Percentiles rank a stretch among this genome's conserved stretches.
Conservation (phyloP, 2,797 vertebrate genomes). For the Melanitta fusca region DNA sequence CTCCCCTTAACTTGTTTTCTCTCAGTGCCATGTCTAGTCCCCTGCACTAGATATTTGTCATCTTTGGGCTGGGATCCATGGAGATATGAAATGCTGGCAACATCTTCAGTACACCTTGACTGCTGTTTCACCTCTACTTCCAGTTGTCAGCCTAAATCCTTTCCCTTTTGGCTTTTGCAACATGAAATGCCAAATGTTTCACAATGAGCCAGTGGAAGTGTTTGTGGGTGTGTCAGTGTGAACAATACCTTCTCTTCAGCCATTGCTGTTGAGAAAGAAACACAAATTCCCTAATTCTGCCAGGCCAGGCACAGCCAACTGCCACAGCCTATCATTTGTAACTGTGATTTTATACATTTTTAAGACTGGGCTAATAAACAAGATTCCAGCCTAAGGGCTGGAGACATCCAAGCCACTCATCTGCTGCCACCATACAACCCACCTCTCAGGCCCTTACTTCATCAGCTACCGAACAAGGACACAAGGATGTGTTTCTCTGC, state of each 20-base stretch:
- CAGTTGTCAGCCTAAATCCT: not conserved
- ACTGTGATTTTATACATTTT: accelerated
- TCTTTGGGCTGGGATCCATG: not conserved
- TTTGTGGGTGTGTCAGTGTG: not conserved
- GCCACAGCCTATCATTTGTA: not conserved
- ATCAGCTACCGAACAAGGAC: too few relatives aligned
- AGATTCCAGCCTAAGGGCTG: not conserved
- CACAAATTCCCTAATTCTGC: accelerated
- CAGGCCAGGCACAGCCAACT: not conserved
- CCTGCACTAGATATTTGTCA: not conserved
- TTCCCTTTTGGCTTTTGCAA: not conserved
- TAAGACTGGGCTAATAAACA: not conserved
- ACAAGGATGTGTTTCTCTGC: not conserved
- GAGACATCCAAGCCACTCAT: not conserved
- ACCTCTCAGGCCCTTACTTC: not conserved
- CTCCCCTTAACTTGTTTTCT: not conserved
- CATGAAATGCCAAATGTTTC: not conserved
- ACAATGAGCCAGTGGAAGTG: not conserved
- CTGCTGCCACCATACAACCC: not conserved
- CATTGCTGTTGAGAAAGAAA: not conserved
- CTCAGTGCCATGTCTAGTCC: not conserved
- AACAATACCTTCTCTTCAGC: not conserved
- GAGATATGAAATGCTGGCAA: not conserved
- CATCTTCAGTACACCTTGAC: not conserved
- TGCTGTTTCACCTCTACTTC: not conserved